Evolutionary conservation across 2,113 vertebrate species (phyloP), one percentile per base, ranked within the genome.

Genomic region (Gracilinanus agilis): DNA sequence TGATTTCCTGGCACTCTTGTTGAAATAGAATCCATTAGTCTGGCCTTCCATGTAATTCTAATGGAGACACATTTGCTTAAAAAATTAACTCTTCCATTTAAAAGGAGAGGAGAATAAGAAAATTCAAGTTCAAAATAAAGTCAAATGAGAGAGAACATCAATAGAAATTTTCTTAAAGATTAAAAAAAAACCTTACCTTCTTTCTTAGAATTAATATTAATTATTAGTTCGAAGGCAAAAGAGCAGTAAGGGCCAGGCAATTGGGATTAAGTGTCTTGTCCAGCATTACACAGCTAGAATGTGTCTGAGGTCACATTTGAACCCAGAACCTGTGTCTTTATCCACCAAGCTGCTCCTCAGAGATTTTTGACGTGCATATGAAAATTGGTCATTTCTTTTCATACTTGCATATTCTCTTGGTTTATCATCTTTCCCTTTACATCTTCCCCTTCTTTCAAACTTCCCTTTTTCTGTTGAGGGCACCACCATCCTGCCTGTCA

Each of bases 21-120:
- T 55, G 40, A 16, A 89, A 55, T 55, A 3, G 5, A 9, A 1
- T 10, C 58, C 24, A 9, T 55, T 49, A 58, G 44, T 0, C 0
- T 40, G 58, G 29, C 6, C 55, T 92, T 83, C 67, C n/a, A 49
- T 55, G 34, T 19, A 88, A 53, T 49, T 91, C n/a, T 94, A 55
- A 44, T 27, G 55, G 61, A 95, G 53, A 34, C 2, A 9, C 0
- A n/a, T 16, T 5, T 24, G 2, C 91, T 88, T 40, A 13, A 27
- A 16, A 97, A 93, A 12, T 23, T 24, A 95, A 55, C 92, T 89
- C 19, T 90, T 94, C 27, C 27, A 90, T 91, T 61, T 58, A 27
- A 93, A 92, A 53, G 56, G 25, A 93, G 10, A 91, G 75, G 55
- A 89, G 91, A 90, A 67, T 44, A 55, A 34, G 56, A 90, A 27